Evolutionary conservation across 2,113 vertebrate genomes (phyloP).

Genomic region (Macrotis lagotis): DNA sequence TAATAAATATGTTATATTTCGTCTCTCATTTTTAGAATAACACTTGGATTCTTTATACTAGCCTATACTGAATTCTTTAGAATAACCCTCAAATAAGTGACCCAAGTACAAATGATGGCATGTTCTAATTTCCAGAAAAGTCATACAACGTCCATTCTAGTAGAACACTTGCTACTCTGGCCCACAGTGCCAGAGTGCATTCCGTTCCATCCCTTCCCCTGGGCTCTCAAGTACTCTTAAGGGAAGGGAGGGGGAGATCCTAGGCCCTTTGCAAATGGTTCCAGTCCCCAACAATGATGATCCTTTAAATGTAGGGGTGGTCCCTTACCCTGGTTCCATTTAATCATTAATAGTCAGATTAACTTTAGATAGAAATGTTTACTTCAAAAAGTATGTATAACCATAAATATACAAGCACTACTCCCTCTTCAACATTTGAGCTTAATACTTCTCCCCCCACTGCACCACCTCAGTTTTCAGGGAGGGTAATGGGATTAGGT

Average conservation of each 20-base stretch:
- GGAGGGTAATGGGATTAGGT: background rate
- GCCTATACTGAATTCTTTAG: conserved; percentile 38
- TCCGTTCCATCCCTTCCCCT: background rate
- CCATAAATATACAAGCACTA: background rate
- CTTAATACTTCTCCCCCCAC: background rate
- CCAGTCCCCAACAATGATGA: background rate
- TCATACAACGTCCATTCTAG: background rate
- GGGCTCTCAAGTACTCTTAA: background rate
- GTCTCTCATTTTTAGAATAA: background rate
- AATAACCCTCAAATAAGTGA: conserved; percentile 51
- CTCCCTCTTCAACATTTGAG: background rate
- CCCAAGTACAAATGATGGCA: conserved; percentile 53
- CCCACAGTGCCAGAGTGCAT: background rate
- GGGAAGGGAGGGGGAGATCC: background rate
- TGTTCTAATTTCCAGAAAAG: conserved; percentile 60
- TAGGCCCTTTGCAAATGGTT: background rate
- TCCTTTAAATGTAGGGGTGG: background rate
- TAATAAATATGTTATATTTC: background rate
- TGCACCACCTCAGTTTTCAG: background rate
- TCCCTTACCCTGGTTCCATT: background rate
- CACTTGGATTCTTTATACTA: conserved; percentile 40
- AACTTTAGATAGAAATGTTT: background rate
- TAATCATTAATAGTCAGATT: background rate
- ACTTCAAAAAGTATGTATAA: background rate
- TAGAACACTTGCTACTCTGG: background rate